Evolutionary conservation across 2,113 vertebrate genomes (phyloP), one percentile per base, ranked within the genome.

Genomic region (Gallinago jamesoni): DNA sequence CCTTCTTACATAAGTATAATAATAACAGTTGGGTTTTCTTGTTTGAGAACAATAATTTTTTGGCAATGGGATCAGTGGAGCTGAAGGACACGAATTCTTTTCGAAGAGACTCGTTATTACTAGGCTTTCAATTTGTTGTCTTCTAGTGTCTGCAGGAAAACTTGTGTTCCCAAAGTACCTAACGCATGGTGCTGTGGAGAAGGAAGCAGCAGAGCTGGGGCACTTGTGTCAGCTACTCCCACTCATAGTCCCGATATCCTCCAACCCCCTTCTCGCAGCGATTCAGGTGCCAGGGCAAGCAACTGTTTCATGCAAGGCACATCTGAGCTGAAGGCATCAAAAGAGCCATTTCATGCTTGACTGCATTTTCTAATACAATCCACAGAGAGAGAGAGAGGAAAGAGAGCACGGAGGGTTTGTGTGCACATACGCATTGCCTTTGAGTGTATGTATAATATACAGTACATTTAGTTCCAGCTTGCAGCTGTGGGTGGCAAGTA

Each of bases 331-430:
- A 96, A 98, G 87, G 96, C 88, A 35, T 98, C 97, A 94, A 97
- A 98, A 97, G 95, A 98, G 92, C 97, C 96, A 98, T 98, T 98
- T 99, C 97, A 98, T 91, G 97, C 95, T 96, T 97, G 95, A 92
- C 89, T 98, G 96, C 96, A 63, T 95, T 97, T 97, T 97, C 97
- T 98, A 98, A 98, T 98, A 85, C 95, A 96, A 97, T 95, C 93
- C 23, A 6, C 50, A 85, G 84, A 35, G 94, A 93, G 81, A 93
- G 79, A 48, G 83, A 56, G 60, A 35, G 47, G 56, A 66, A 72
- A 79, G 70, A 50, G 62, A 87, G 88, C 59, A 78, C 30, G 43
- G 57, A 72, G 56, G 74, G 79, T 90, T 77, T 75, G 66, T 81
- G 67, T 75, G 69, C 90, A 90, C 84, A 77, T 39, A 70, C 37